Evolutionary conservation across 2,888 invertebrate species (phyloP), one percentile per base, ranked within the genome.

Genomic region (Branchellion lobata): DNA sequence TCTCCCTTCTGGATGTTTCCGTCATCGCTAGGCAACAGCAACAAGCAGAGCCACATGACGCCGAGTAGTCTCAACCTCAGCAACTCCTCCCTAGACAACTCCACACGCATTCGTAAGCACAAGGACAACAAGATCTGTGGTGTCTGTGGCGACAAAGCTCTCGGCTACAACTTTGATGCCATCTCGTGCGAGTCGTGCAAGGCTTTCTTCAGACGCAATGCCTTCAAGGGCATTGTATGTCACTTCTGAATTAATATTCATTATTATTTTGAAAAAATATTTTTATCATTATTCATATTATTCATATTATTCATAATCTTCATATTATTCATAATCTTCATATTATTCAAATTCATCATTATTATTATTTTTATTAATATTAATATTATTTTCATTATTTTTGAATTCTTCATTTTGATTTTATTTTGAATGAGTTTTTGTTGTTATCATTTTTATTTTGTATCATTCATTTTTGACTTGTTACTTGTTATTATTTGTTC

Each of bases 151-250:
- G 87, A 87, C 82, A 82, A 86, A 36, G 87, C 87, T 11, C 85
- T 87, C 33, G 87, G 87, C 36, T 87, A 87, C 84, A 87, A 87
- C 84, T 87, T 87, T 80, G 87, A 87, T 83, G 87, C 87, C 84
- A 87, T 87, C 80, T 87, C 87, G 27, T 87, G 87, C 82, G 87
- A 87, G 84, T 87, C 86, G 0, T 87, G 87, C 82, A 87, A 87
- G 83, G 87, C 87, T 14, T 87, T 87, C 85, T 87, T 87, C 84
- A 83, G 87, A 78, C 78, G 87, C 80, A 87, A 87, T 85, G 87
- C 87, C 21, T 86, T 87, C 47, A 87, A 87, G 83, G 86, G 87
- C 78, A 83, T 87, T 84, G 87, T 87, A 83, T 84, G 86, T 85
- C 40, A 24, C n/a, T n/a, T n/a, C n/a, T n/a, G n/a, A n/a, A 21